Base-by-base conservation (phyloP, 2,797 vertebrate species). In the Cossypha heuglini region DNA sequence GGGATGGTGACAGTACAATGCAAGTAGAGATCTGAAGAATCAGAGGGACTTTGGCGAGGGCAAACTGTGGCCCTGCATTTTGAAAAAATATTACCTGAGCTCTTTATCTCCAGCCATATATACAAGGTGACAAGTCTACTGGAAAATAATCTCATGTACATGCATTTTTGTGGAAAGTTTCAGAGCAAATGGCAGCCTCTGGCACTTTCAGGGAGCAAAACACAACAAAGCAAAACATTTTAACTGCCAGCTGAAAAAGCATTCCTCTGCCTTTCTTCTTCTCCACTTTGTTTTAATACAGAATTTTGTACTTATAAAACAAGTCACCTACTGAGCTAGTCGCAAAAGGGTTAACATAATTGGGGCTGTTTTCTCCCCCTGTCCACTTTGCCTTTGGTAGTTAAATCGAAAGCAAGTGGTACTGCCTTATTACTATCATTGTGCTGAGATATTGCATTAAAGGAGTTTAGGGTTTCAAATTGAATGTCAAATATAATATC, bases 401-500 rank as follows among this genome's bases (percentile, higher is more conserved):
- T 96, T 96, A 96, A 97, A 96, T 96, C 2, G 13, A 95, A 95
- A 96, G 91, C 88, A 91, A 95, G 94, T 78, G 76, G n/a, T 88
- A 73, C 84, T 77, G 76, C 90, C 91, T 96, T 97, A 95, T 96
- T 96, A 95, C 93, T 96, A 96, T 95, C 93, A 97, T 95, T 96
- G 93, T 97, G 96, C 76, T 62, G 93, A 95, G 91, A 96, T 96
- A 92, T 72, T 92, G 85, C 93, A 93, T 97, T 97, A 96, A 95
- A 97, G 94, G 91, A 97, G 90, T 96, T 97, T 95, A 96, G 85
- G 88, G 86, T 95, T 97, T 96, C 96, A 96, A 97, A 97, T 96
- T 96, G 95, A 96, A 97, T 95, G 97, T 97, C 97, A 97, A 96
- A 97, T 96, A 97, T 94, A 97, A 97, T 97, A 96, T 96, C 76